Conservation (phyloP, 2,888 invertebrate species). For the Octodonta nipae region DNA sequence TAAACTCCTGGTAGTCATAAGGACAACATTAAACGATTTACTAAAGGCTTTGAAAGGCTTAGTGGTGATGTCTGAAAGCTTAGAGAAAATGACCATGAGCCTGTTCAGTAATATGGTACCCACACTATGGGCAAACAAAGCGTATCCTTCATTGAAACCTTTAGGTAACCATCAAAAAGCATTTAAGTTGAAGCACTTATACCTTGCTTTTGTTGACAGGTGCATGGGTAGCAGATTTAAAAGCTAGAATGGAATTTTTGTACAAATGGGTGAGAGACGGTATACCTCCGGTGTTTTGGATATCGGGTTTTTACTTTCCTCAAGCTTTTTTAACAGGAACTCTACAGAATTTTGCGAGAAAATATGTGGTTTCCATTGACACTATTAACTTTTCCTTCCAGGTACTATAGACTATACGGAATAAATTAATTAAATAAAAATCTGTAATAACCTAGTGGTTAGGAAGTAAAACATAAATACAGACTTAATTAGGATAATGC, state of each 20-base stretch:
- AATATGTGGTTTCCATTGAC: slow-evolving; percentile 64
- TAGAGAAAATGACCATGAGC: slow-evolving; percentile 56
- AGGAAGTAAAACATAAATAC: no score
- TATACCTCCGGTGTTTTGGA: slow-evolving; percentile 67
- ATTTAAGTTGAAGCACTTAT: background rate
- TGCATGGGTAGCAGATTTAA: slow-evolving; percentile 52
- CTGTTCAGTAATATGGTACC: slow-evolving; percentile 59
- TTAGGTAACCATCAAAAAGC: slow-evolving; percentile 41
- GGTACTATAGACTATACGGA: no score
- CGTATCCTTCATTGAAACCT: slow-evolving; percentile 57
- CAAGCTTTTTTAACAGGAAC: slow-evolving; percentile 75
- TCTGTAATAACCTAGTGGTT: no score
- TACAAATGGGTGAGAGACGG: slow-evolving; percentile 51
- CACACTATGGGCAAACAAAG: slow-evolving; percentile 51
- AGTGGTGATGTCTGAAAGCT: slow-evolving; percentile 62
- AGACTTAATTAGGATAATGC: no score
- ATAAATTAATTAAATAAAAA: no score
- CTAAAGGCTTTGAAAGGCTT: slow-evolving; percentile 63
- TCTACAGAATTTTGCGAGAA: slow-evolving; percentile 69
- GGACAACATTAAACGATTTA: slow-evolving; percentile 45
- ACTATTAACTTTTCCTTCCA: slow-evolving; percentile 48
- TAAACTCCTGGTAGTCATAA: slow-evolving; percentile 45
- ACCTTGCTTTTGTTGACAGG: slow-evolving; percentile 32
- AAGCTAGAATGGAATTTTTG: slow-evolving; percentile 49
- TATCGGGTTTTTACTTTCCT: slow-evolving; percentile 75